Evolutionary conservation across 2,888 invertebrate genomes (phyloP).

Genomic region (Tenodera sinensis): DNA sequence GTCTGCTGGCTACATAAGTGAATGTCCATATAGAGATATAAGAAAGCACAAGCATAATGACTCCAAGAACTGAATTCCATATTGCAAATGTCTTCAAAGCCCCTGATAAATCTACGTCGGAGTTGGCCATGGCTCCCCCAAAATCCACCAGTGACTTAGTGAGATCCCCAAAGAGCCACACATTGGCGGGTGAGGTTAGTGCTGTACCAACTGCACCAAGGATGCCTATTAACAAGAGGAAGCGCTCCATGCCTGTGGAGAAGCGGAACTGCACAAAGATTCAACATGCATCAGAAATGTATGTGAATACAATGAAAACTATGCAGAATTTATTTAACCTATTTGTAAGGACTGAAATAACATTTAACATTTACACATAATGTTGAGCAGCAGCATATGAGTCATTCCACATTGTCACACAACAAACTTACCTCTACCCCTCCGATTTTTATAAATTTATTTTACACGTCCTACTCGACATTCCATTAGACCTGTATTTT

Average conservation of each 20-base stretch:
- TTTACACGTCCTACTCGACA: no score
- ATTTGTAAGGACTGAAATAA: no score
- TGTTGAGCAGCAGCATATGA: no score
- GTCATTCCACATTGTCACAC: no score
- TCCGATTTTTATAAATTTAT: no score
- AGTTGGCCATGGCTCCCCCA: neutral
- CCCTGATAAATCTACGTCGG: slow-evolving; percentile 31
- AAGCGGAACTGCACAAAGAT: slow-evolving; percentile 58
- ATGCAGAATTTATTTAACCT: neutral
- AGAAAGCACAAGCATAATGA: slow-evolving; percentile 56
- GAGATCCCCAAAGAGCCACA: slow-evolving; percentile 62
- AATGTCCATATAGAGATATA: slow-evolving; percentile 64
- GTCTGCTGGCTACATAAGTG: slow-evolving; percentile 67
- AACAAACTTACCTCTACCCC: no score
- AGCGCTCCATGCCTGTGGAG: slow-evolving; percentile 55
- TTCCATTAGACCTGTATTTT: no score
- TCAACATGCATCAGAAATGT: neutral
- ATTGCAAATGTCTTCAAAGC: slow-evolving; percentile 57
- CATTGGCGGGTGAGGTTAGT: slow-evolving; percentile 62
- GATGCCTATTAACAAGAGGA: slow-evolving; percentile 55
- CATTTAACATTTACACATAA: no score
- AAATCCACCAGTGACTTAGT: slow-evolving; percentile 59
- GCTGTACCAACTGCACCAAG: slow-evolving; percentile 58
- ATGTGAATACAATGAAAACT: neutral
- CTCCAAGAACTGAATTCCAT: slow-evolving; percentile 57